phyloP scores from a whole-genome alignment of 1,140 invertebrate genomes.

The Capitella teleta region DNA sequence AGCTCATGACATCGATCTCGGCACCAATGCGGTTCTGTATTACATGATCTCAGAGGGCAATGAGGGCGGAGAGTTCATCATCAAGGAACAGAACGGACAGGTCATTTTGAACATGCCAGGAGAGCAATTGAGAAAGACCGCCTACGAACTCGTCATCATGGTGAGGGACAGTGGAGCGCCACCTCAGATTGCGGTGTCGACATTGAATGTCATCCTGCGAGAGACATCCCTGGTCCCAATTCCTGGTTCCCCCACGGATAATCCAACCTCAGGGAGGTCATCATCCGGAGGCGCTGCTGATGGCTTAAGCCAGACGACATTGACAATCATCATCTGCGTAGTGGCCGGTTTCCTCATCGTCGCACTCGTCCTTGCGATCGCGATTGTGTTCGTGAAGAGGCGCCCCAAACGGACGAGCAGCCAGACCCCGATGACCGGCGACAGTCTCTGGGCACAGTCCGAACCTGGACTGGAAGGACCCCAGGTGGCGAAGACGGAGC shows the following conservation, averaged over 20 bases:
- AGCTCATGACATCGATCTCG: constrained; percentile 8
- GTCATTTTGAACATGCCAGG: background rate
- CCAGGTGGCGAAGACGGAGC: no score
- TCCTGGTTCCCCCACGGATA: constrained; percentile 1
- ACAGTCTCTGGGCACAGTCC: no score
- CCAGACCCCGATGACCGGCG: no score
- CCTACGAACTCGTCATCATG: constrained; percentile 1
- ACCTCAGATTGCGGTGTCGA: background rate
- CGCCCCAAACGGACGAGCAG: constrained; percentile 1
- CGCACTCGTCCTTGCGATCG: constrained; percentile 1
- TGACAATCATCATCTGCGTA: constrained; percentile 1
- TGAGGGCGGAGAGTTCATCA: constrained; percentile 1
- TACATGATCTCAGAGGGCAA: constrained; percentile 7
- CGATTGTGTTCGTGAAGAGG: background rate
- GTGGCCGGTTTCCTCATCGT: background rate
- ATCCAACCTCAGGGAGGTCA: no score
- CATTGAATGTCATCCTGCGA: constrained; percentile 3
- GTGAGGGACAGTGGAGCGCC: constrained; percentile 9
- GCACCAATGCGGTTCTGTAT: constrained; percentile 7
- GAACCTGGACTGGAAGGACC: no score
- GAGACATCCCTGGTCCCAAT: background rate
- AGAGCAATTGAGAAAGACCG: background rate
- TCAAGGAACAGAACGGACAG: constrained; percentile 4
- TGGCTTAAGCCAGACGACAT: no score
- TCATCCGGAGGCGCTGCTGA: no score